Conservation (phyloP, 2,797 vertebrate genomes). For the Tapirus indicus region DNA sequence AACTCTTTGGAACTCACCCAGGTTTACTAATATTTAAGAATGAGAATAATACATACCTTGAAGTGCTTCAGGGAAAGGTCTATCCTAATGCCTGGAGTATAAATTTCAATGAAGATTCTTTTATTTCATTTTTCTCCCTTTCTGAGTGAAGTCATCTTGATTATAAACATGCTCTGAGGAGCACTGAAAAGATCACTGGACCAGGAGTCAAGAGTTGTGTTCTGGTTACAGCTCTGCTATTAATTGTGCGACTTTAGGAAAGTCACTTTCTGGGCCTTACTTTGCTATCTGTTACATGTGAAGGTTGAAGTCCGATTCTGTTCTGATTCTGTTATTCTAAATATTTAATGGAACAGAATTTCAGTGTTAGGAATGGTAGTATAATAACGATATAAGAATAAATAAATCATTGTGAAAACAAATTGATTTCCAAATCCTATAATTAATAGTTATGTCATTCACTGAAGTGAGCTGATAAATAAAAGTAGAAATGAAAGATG, state of each 20-base stretch:
- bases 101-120: neutral
- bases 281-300: neutral
- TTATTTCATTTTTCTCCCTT: neutral
- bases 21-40: conserved; percentile 24
- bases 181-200: neutral
- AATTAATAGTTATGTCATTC: neutral
- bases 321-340: neutral
- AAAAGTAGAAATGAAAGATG: neutral
- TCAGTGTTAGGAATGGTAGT: neutral
- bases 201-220: neutral
- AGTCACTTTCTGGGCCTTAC: neutral
- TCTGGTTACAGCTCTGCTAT: neutral
- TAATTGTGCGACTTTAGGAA: neutral
- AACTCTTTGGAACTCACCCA: conserved; percentile 4
- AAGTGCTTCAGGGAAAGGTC: conserved; percentile 14
- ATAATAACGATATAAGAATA: neutral
- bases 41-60: neutral
- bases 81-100: neutral
- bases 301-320: neutral
- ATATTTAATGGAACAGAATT: neutral
- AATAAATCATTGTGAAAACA: neutral
- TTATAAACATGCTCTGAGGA: neutral
- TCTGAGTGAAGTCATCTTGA: neutral
- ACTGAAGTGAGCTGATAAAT: neutral
- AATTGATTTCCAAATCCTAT: neutral